Evolutionary conservation across 2,113 vertebrate genomes (phyloP), one percentile per base, ranked within the genome.

Genomic region (Meles meles): DNA sequence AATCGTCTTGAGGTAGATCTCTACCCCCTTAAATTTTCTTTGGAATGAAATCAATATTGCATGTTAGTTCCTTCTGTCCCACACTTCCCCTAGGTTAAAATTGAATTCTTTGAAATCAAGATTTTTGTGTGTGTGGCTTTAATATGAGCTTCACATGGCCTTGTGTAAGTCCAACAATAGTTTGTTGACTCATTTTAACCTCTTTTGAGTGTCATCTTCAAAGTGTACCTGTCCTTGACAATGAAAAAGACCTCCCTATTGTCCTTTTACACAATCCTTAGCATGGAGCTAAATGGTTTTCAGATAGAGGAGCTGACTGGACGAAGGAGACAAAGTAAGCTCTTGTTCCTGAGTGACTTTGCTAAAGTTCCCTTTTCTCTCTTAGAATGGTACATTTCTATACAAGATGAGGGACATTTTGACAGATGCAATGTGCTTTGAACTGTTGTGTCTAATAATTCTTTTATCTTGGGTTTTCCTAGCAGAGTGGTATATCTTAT

Each of bases 341-440:
- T 99, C 98, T 99, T 99, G 99, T 99, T 99, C 98, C 98, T 98
- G 98, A 98, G 98, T 99, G 98, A 99, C 98, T 99, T 99, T 98
- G 98, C 98, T 97, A 77, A 98, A 98, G 98, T 99, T 98, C 98
- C 97, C 96, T 98, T 99, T 99, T 99, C 98, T 98, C 98, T 98
- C 98, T 97, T 96, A 98, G 99, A 99, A 98, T 98, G 97, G 98
- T 98, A 98, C 98, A 98, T 97, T 98, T 99, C 98, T 97, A 98
- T 99, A 98, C 98, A 98, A 98, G 99, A 98, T 99, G 99, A 99
- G 99, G 98, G 99, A 99, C 98, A 71, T 98, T 99, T 99, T 99
- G 99, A 99, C 99, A 99, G 99, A 99, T 99, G 99, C 99, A 99
- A 99, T 99, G 99, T 99, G 99, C 99, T 99, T 99, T 99, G 99